Evolutionary conservation across 2,888 invertebrate genomes (phyloP), one percentile per base, ranked within the genome.

Genomic region (Heliconius erato): DNA sequence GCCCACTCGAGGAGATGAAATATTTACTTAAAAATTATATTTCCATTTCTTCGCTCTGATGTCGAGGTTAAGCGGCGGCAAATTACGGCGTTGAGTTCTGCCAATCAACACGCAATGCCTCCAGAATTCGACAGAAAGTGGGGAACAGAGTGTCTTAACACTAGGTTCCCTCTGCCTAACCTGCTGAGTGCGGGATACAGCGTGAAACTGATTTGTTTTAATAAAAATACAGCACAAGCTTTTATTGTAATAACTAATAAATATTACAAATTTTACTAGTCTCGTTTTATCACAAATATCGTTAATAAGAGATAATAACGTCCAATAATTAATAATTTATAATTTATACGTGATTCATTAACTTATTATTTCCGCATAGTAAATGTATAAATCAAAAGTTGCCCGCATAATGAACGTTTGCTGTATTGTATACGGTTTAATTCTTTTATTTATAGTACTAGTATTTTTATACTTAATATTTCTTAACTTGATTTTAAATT

Each of bases 381-480:
- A n/a, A n/a, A 80, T 68, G 49, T 69, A 65, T 76, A 76, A 40
- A 80, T 76, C 80, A 76, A 68, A 23, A 80, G 80, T 54, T 35
- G 68, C 79, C 80, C 79, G 54, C 81, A 82, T 81, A 80, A 82
- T 79, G 69, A 79, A 71, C 82, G 82, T 72, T 79, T 82, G 79
- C 77, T 81, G 76, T 49, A 40, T 49, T 82, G 16, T 81, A 83
- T 81, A 82, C 74, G 74, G 85, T 44, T 44, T 71, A 71, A 71
- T 71, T 44, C 44, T 44, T 35, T 14, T 14, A 71, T 35, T 71
- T 44, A 85, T 85, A 87, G 85, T 87, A 89, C 85, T 86, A 85
- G 87, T 86, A 85, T 87, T 86, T 71, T 85, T 85, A 84, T 82
- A n/a, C n/a, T n/a, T n/a, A n/a, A n/a, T n/a, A n/a, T n/a, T n/a